Conservation (phyloP, 1,140 invertebrate species). For the Cryptotermes secundus region DNA sequence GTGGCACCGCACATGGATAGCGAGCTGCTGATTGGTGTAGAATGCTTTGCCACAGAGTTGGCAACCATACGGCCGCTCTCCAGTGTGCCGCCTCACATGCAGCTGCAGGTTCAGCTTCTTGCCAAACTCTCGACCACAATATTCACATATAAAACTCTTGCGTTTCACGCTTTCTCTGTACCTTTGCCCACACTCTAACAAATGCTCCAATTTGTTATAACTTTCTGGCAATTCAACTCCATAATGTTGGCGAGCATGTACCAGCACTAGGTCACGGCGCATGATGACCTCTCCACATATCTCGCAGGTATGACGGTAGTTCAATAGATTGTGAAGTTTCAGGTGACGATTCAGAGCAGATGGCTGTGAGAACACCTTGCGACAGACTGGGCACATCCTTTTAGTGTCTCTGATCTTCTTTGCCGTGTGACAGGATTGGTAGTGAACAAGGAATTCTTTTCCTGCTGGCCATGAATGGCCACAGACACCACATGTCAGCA, state of each 20-base stretch:
- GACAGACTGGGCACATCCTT: not conserved
- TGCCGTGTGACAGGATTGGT: not conserved
- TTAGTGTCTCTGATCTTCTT: not conserved
- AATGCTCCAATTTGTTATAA: not conserved
- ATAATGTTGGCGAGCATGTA: slow-evolving; percentile 18
- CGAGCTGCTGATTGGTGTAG: slow-evolving; percentile 22
- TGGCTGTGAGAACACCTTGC: slow-evolving; percentile 3
- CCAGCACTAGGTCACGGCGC: not conserved
- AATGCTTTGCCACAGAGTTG: slow-evolving; percentile 56
- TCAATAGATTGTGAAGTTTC: slow-evolving; percentile 22
- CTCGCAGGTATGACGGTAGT: not conserved
- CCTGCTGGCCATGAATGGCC: not conserved
- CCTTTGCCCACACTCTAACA: not conserved
- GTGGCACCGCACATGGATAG: slow-evolving; percentile 32
- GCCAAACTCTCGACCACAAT: slow-evolving; percentile 23
- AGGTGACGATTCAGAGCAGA: not conserved
- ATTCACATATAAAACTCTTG: slow-evolving; percentile 23
- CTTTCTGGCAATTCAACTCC: not conserved
- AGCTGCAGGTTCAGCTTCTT: slow-evolving; percentile 61
- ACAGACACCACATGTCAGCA: not conserved
- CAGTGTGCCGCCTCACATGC: slow-evolving; percentile 73
- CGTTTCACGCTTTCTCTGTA: not conserved
- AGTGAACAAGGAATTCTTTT: not conserved
- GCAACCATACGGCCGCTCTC: slow-evolving; percentile 80
- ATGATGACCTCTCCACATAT: not conserved